Evolutionary conservation across 2,797 vertebrate species (phyloP), one percentile per base, ranked within the genome.

Genomic region (Phalloptychus januarius): DNA sequence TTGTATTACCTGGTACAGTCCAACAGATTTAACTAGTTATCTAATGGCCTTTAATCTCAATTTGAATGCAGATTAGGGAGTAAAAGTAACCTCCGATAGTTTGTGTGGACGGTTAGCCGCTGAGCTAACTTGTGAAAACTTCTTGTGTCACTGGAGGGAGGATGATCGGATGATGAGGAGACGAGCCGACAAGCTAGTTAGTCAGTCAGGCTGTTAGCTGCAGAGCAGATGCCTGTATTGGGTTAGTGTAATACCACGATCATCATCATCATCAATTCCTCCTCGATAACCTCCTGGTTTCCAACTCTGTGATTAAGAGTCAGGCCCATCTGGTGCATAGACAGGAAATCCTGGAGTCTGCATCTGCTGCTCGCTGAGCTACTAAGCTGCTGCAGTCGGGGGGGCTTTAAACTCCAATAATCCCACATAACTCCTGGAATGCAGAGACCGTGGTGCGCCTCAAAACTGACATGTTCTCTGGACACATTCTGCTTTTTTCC

Each of bases 241-340:
- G 88, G 94, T 93, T 91, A 86, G 91, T 88, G 93, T 92, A 91
- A 90, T 93, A 90, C 91, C 89, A 93, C 93, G 91, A 94, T 93
- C 91, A 93, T 95, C 94, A 90, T 42, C 94, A 90, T 65, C 93
- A 95, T 95, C 94, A 91, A 92, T 95, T 94, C 91, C 91, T 93
- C 90, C 91, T 93, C 86, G 91, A 94, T 94, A 93, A 91, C 91
- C 93, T 93, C 91, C 92, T 85, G 90, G 94, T 95, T 94, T 94
- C 87, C 85, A 93, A 89, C 93, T 85, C 91, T 89, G 91, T 94
- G 95, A 96, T 95, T 95, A 96, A 95, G 93, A 94, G 88, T 92
- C 90, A 86, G 87, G 89, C 91, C 94, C 95, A 95, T 96, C 95
- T 95, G 95, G 91, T 94, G 89, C 86, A 88, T 92, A 93, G 91